A percentile compares a stretch with the other conserved stretches of the same genome.
These are phyloP conservation scores for Heliothis subflexa DNA, from an alignment of 1,140 invertebrate genomes.

Conservation along the genomic window DNA sequence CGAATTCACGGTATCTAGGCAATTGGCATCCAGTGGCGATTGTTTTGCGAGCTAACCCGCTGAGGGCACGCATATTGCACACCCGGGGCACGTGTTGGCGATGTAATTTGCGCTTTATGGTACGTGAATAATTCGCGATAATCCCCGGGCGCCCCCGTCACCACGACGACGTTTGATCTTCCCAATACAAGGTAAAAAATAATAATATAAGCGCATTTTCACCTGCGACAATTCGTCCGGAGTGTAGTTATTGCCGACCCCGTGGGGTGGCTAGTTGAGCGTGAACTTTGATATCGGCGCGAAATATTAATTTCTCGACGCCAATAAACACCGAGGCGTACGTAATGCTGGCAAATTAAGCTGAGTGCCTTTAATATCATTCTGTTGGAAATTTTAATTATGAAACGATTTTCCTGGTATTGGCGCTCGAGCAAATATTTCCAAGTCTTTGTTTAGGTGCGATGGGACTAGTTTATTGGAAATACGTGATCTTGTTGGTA, in stretches of 20 bases:
- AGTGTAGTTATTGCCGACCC: slow-evolving; percentile 78
- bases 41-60: slow-evolving; percentile 70
- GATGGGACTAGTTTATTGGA: slow-evolving; percentile 26
- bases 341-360: slow-evolving; percentile 84
- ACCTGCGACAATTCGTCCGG: slow-evolving; percentile 81
- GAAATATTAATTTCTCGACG: slow-evolving; percentile 85
- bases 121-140: slow-evolving; percentile 83
- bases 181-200: slow-evolving; percentile 75
- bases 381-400: slow-evolving; percentile 82
- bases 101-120: slow-evolving; percentile 84
- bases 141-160: slow-evolving; percentile 66
- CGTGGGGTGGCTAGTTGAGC: slow-evolving; percentile 82
- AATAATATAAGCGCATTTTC: slow-evolving; percentile 84
- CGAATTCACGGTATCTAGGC: slow-evolving; percentile 36
- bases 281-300: slow-evolving; percentile 85
- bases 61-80: slow-evolving; percentile 70
- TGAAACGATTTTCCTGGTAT: slow-evolving; percentile 56
- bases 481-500: background rate
- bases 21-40: slow-evolving; percentile 70
- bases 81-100: slow-evolving; percentile 73
- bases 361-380: slow-evolving; percentile 83
- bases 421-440: slow-evolving; percentile 32
- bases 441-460: slow-evolving; percentile 36
- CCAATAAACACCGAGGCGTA: slow-evolving; percentile 80
- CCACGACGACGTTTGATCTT: slow-evolving; percentile 82